Evolutionary conservation across 64 coral and sea anemone species (phyloP), one percentile per base, ranked within the genome.

Genomic region (Porites lutea): DNA sequence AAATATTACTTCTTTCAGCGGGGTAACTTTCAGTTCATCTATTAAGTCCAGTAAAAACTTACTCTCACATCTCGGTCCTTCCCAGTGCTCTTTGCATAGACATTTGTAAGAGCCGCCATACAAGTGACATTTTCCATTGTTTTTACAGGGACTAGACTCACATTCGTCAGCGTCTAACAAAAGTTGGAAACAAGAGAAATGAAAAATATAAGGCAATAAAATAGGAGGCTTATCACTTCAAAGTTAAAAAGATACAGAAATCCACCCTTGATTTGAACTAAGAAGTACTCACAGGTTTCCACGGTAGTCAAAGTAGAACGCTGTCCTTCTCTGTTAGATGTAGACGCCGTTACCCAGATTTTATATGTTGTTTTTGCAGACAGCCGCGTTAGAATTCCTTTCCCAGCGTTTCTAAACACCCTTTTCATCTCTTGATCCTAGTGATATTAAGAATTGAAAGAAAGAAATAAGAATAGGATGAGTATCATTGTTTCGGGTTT

Each of bases 281-380:
- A 45, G 46, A 19, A 55, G 11, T 11, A 75, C 81, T 84, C 68
- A 84, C 81, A 84, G 3, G 81, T 84, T 84, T 84, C 4, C 19
- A 68, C 81, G 19, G 62, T 84, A 63, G 48, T 68, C 45, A 68
- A 10, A 67, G 0, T 8, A 13, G 81, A 84, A n/a, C 48, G 51
- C 48, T 66, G 8, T 20, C 81, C 81, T 84, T 84, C 81, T 23
- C 52, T 84, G 45, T 68, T 15, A 20, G 16, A 14, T 3, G 81
- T 84, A 4, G 81, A 84, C 46, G 81, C 81, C 1, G 81, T 84
- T 47, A 84, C 64, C 81, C 81, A 84, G 48, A 84, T 51, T 18
- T 11, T 84, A 63, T 84, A 84, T 3, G 18, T 51, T 68, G 81
- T 84, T 48, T 84, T 68, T 68, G 63, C 62, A 51, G 45, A 66